These are phyloP conservation scores for Tetrax tetrax DNA, from an alignment of 2,113 vertebrate species.

Conservation along the genomic window DNA sequence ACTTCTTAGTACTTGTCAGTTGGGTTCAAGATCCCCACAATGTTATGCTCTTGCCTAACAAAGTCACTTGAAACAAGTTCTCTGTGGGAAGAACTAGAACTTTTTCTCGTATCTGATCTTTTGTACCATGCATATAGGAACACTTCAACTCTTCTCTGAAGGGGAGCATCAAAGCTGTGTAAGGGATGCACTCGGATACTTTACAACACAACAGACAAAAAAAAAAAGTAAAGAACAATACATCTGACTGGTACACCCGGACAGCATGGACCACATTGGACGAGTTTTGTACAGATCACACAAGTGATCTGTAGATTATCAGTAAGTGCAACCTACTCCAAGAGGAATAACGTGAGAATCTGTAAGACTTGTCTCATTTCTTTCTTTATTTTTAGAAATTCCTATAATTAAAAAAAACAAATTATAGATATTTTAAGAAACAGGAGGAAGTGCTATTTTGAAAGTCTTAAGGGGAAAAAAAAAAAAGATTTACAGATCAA, in stretches of 20 bases:
- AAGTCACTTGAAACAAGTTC: background rate
- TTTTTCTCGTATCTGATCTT: background rate
- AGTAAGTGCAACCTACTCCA: background rate
- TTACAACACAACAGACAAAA: background rate
- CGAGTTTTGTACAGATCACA: background rate
- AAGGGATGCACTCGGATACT: background rate
- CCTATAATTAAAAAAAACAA: background rate
- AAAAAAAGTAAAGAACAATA: background rate
- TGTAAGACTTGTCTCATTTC: background rate
- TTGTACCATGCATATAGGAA: background rate
- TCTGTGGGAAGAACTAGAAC: background rate
- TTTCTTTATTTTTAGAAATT: background rate
- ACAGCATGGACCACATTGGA: fast-evolving
- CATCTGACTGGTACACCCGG: background rate
- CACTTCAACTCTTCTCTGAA: background rate
- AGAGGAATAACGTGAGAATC: background rate
- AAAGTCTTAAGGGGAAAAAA: background rate
- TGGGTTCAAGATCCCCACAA: background rate
- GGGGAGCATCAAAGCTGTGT: background rate
- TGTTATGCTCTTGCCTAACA: background rate
- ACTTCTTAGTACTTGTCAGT: background rate
- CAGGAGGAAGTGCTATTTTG: background rate
- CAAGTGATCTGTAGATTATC: background rate
- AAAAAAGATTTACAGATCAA: background rate
- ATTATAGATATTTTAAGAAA: background rate